Evolutionary conservation across 2,888 invertebrate genomes (phyloP).

Genomic region (Exocentrus adspersus): DNA sequence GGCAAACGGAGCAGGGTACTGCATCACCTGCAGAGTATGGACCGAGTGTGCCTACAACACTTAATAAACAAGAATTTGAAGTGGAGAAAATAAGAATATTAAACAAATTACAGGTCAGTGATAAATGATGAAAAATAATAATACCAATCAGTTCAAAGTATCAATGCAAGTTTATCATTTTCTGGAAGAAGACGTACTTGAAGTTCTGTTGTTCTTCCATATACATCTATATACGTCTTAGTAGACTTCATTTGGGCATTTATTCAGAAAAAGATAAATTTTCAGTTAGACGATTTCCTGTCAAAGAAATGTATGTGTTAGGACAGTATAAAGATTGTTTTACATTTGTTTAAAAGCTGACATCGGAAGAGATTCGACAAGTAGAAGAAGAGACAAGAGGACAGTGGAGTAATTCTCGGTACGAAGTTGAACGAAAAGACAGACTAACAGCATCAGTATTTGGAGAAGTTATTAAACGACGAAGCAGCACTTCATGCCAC

Average conservation of each 20-base stretch:
- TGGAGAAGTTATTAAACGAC: background rate
- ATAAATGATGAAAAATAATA: background rate
- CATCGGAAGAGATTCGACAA: background rate
- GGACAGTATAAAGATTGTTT: background rate
- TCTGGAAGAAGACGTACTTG: background rate
- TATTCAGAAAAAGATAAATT: no score
- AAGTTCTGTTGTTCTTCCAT: no score
- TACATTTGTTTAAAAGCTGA: background rate
- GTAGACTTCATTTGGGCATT: no score
- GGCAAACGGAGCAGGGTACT: background rate
- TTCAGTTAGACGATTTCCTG: no score
- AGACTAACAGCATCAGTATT: background rate
- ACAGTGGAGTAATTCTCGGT: background rate
- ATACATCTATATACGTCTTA: no score
- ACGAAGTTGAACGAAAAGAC: background rate
- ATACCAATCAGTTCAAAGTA: background rate
- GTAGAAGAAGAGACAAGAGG: background rate
- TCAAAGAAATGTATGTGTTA: no score
- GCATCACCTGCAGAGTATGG: background rate
- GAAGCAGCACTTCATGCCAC: background rate
- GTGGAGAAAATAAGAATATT: background rate
- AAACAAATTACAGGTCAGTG: background rate
- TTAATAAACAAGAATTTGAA: background rate
- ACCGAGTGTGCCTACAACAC: background rate
- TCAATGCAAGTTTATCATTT: background rate